Evolutionary conservation across 2,888 invertebrate genomes (phyloP), one percentile per base, ranked within the genome.

Genomic region (Pterostichus madidus): DNA sequence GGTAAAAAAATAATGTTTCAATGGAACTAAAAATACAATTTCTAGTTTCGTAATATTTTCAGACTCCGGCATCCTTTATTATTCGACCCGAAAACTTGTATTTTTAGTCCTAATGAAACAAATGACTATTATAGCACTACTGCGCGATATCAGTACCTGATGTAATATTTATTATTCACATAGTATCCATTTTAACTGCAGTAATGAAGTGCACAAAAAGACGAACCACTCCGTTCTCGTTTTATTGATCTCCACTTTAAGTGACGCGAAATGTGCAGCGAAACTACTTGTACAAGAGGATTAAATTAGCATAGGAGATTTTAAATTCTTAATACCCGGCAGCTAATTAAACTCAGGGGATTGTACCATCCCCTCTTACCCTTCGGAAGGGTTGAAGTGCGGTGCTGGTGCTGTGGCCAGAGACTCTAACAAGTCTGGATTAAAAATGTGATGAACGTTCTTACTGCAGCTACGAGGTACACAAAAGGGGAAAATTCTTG

Each of bases 261-360:
- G 64, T 64, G 6, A 31, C 52, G 64, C 11, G 15, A 71, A 71
- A 71, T 71, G 68, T 39, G 39, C 75, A 75, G 32, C 49, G 39
- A 31, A 75, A 75, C 32, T 52, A 75, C 52, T 75, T 75, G 31
- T 75, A 52, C 75, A 32, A 32, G 52, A 31, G 75, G 75, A 75
- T 75, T 75, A 75, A 75, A 75, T 75, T 52, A 75, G 52, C 75
- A 75, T 75, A 44, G 52, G 75, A 49, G 75, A 52, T 75, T 75
- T 75, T 75, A 75, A 52, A 75, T 75, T 75, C 75, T 75, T 75
- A 75, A 75, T 75, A 31, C 75, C 32, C 49, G 75, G 10, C 15
- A 52, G 31, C 75, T 75, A 75, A 75, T 75, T 75, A 75, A 75
- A 52, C 75, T 31, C 75, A 52, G 17, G 75, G 13, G 75, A 75